Conservation (phyloP, 2,888 invertebrate species). For the Arctia plantaginis region DNA sequence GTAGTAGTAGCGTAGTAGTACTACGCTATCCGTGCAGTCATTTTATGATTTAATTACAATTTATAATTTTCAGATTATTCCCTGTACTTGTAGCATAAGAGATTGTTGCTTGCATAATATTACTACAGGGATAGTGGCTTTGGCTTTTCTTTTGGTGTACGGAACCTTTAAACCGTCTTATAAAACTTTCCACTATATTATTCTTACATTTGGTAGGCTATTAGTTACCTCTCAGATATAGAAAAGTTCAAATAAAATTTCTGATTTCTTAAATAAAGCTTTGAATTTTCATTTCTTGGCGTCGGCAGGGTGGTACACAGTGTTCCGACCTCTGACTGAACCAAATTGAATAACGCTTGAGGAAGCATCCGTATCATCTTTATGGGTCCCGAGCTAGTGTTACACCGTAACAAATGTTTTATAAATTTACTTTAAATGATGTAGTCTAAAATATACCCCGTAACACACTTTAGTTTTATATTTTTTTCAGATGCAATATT, state of each 20-base stretch:
- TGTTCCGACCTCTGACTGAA: conserved; percentile 43
- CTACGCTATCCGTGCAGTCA: no score
- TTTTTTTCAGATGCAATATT: not conserved
- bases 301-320: conserved; percentile 27
- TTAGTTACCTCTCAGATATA: not conserved
- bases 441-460: no score
- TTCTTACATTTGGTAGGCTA: rapidly evolving
- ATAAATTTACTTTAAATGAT: not conserved
- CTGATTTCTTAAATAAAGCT: conserved; percentile 37
- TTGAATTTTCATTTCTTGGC: conserved; percentile 48
- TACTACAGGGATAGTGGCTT: no score
- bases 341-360: conserved; percentile 65
- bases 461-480: not conserved
- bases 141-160: no score
- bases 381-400: conserved; percentile 40
- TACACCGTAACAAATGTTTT: conserved; percentile 29
- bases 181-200: not conserved
- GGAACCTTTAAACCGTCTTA: not conserved
- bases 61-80: no score
- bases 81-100: no score
- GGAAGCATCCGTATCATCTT: conserved; percentile 60
- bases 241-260: conserved; percentile 24
- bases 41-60: no score
- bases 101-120: no score
- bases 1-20: no score